Conservation (phyloP, 2,888 invertebrate species). For the Xestia rhomboidea region DNA sequence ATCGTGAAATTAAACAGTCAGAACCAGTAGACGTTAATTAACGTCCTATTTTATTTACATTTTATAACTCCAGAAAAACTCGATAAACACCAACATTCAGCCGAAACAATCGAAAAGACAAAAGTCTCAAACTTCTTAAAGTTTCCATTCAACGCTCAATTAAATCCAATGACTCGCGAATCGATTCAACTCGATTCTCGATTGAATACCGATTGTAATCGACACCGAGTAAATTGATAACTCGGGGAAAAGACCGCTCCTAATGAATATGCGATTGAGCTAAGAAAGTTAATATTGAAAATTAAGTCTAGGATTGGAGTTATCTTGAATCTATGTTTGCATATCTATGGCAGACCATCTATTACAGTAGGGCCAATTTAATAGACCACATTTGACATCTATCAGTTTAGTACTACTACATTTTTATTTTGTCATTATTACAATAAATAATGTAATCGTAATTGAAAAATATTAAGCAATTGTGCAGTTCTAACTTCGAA, state of each 20-base stretch:
- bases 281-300: conserved; percentile 72
- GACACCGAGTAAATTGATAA: conserved; percentile 71
- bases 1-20: neutral
- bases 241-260: conserved; percentile 64
- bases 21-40: neutral
- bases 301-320: conserved; percentile 67
- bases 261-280: conserved; percentile 74
- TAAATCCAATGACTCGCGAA: conserved; percentile 65
- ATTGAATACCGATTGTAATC: conserved; percentile 77
- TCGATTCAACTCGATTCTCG: conserved; percentile 68
- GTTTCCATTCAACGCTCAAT: conserved; percentile 74
- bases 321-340: conserved; percentile 66
- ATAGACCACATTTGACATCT: too few species aligned
- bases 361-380: conserved; percentile 5
- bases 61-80: neutral
- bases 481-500: too few species aligned
- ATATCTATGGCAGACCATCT: conserved; percentile 56
- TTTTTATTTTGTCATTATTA: too few species aligned
- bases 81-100: conserved; percentile 11
- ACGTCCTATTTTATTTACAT: neutral
- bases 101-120: conserved; percentile 50
- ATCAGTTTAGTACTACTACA: too few species aligned
- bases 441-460: too few species aligned
- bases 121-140: conserved; percentile 70
- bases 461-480: too few species aligned